phyloP scores from a whole-genome alignment of 2,888 invertebrate species.

The Nipponacmea schrenckii region DNA sequence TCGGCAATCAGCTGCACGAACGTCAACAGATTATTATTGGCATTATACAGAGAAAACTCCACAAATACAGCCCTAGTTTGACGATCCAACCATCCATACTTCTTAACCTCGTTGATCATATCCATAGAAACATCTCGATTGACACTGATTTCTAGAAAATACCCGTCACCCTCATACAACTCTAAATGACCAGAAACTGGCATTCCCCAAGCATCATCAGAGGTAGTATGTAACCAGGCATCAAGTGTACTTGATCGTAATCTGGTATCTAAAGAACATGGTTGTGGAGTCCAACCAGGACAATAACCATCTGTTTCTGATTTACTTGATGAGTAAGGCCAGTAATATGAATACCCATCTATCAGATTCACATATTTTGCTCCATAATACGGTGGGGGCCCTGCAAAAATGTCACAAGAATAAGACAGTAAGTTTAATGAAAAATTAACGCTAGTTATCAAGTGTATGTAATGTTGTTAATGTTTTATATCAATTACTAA shows the following conservation, averaged over 20 bases:
- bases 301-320: conserved; percentile 37
- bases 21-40: conserved; percentile 51
- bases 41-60: conserved; percentile 60
- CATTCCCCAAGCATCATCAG: conserved; percentile 33
- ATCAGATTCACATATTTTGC: neutral
- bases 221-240: conserved; percentile 36
- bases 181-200: conserved; percentile 40
- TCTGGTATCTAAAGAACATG: conserved; percentile 26
- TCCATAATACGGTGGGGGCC: neutral
- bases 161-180: conserved; percentile 46
- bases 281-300: conserved; percentile 29
- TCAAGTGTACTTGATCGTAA: conserved; percentile 21
- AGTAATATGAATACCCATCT: conserved; percentile 8
- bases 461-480: too few relatives aligned
- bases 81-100: conserved; percentile 51
- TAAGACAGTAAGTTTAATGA: too few relatives aligned
- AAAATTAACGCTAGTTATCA: too few relatives aligned
- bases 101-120: conserved; percentile 35
- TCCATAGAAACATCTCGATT: conserved; percentile 27
- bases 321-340: conserved; percentile 26
- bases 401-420: neutral
- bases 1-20: conserved; percentile 49
- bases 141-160: conserved; percentile 37
- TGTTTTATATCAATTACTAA: too few relatives aligned
- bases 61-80: conserved; percentile 56